Percentiles rank a stretch among this genome's conserved stretches.
phyloP scores from a whole-genome alignment of 2,113 vertebrate species.

The Lepus europaeus region DNA sequence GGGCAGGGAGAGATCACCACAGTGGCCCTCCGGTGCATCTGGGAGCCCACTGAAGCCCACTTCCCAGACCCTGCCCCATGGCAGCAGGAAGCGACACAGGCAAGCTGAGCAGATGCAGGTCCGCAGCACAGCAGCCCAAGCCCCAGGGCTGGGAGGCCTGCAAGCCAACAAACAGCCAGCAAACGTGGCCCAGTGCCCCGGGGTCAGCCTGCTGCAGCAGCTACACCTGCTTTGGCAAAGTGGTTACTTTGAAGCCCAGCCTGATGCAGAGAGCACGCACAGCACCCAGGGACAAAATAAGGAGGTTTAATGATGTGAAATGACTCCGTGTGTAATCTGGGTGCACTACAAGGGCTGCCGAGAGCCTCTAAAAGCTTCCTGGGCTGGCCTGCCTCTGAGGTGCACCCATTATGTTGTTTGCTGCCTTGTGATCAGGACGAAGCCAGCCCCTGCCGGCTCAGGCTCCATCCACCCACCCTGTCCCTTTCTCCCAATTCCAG shows the following conservation, averaged over 20 bases:
- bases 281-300: constrained; percentile 37
- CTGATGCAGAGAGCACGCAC: not conserved
- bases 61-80: not conserved
- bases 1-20: not conserved
- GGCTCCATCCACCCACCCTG: constrained; percentile 30
- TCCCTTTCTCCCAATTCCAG: constrained; percentile 24
- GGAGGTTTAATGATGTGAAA: constrained; percentile 70
- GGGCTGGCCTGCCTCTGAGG: constrained; percentile 52
- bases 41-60: not conserved
- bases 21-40: not conserved
- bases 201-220: constrained; percentile 45
- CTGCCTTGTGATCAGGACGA: constrained; percentile 56
- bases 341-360: not conserved
- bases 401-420: constrained; percentile 35
- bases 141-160: constrained; percentile 27
- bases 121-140: not conserved
- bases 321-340: constrained; percentile 73
- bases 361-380: constrained; percentile 68
- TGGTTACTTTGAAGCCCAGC: constrained; percentile 71
- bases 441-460: constrained; percentile 1
- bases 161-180: constrained; percentile 58
- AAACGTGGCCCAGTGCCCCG: not conserved
- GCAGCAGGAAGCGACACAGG: not conserved
- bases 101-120: constrained; percentile 27
- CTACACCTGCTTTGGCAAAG: constrained; percentile 71